Conservation (phyloP, 92 coral and sea anemone species). For the Phenganax stokvisi region DNA sequence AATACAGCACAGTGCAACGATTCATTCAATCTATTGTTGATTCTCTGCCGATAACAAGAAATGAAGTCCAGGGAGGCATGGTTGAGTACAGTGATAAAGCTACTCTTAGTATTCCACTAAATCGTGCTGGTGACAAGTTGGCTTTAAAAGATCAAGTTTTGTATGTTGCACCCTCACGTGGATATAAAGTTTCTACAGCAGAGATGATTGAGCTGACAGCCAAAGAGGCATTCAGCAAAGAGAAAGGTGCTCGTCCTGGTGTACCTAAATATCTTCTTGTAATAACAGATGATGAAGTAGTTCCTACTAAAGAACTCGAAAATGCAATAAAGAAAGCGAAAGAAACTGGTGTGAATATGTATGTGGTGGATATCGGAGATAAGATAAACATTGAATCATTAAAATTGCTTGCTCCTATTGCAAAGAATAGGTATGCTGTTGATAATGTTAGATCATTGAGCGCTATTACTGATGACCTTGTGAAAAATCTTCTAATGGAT, state of each 20-base stretch:
- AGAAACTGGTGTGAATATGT: conserved; percentile 43
- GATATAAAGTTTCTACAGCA: conserved; percentile 10
- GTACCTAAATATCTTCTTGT: conserved; percentile 59
- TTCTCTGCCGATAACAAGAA: conserved; percentile 59
- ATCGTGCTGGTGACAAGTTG: conserved; percentile 43
- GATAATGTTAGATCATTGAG: conserved; percentile 41
- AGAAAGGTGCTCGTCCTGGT: conserved; percentile 58
- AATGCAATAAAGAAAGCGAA: conserved; percentile 41
- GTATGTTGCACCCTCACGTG: conserved; percentile 2
- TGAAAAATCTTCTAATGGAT: conserved; percentile 16
- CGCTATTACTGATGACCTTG: conserved; percentile 24
- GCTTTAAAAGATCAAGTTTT: conserved; percentile 37
- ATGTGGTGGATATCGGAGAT: conserved; percentile 60
- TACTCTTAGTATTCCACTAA: conserved; percentile 49
- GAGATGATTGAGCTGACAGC: conserved; percentile 39
- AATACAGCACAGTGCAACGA: conserved; percentile 59
- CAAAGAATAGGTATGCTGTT: conserved; percentile 48
- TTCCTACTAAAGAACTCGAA: conserved; percentile 27
- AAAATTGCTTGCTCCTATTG: conserved; percentile 41
- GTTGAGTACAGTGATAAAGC: conserved; percentile 66
- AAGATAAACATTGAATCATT: conserved; percentile 49
- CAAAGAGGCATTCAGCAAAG: conserved; percentile 54
- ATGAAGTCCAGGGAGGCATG: conserved; percentile 75
- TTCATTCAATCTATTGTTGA: conserved; percentile 58
- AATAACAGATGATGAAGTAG: conserved; percentile 49